phyloP scores from a whole-genome alignment of 2,888 invertebrate genomes.

The Pheosia gnoma region DNA sequence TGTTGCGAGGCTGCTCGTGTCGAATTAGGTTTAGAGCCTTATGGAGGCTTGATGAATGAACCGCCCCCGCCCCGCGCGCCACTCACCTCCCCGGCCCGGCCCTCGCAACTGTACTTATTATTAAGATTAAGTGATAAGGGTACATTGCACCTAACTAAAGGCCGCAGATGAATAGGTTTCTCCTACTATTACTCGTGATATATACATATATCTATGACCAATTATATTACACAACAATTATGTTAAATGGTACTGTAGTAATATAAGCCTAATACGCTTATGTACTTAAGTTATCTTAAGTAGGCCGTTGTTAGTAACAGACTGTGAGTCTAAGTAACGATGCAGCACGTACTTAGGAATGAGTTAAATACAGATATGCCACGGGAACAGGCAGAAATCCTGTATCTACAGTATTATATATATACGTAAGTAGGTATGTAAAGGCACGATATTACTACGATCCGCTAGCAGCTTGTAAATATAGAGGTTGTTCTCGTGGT shows the following conservation, averaged over 20 bases:
- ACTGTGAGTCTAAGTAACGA: not conserved
- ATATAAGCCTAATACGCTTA: not conserved
- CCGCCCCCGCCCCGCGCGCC: conserved; percentile 46
- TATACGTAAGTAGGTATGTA: too few species aligned
- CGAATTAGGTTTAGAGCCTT: conserved; percentile 84
- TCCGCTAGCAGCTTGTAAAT: too few species aligned
- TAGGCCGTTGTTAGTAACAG: not conserved
- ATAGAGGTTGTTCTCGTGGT: too few species aligned
- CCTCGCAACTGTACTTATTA: conserved; percentile 39
- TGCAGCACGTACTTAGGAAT: not conserved
- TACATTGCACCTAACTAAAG: conserved; percentile 30
- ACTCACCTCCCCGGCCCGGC: conserved; percentile 28
- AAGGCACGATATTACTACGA: too few species aligned
- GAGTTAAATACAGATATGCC: not conserved
- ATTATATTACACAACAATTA: not conserved
- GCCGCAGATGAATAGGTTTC: too few species aligned
- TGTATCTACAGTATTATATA: too few species aligned
- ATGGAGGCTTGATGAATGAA: conserved; percentile 83
- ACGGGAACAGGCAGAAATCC: too few species aligned
- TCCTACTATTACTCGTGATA: too few species aligned
- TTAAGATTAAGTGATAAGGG: conserved; percentile 40
- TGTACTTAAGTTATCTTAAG: not conserved
- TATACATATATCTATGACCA: not conserved
- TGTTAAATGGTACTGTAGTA: not conserved
- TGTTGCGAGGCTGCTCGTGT: conserved; percentile 81